These are phyloP conservation scores for Dioctria linearis DNA, from an alignment of 2,888 invertebrate species.

Conservation along the genomic window DNA sequence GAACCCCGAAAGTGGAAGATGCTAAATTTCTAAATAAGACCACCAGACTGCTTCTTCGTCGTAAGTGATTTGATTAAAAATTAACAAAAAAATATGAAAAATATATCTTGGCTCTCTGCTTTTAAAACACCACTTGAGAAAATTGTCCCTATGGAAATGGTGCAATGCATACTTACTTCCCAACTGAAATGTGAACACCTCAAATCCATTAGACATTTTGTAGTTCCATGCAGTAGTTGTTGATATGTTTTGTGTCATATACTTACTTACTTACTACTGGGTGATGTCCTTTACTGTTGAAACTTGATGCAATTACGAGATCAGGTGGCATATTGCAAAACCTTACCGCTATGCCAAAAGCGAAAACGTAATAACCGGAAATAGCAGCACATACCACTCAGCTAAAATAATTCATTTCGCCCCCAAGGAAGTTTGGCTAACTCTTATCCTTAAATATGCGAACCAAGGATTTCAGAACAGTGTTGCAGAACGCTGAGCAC, in stretches of 20 bases:
- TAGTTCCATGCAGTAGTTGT: not conserved
- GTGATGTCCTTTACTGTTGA: not conserved
- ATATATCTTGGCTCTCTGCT: not conserved
- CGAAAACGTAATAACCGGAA: constrained; percentile 25
- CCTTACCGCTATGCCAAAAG: not conserved
- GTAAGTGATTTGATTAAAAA: no score
- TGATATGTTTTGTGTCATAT: not conserved
- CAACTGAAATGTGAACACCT: not conserved
- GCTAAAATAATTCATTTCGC: constrained; percentile 7
- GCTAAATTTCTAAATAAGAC: no score
- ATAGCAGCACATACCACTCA: constrained; percentile 8
- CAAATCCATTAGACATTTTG: constrained; percentile 18
- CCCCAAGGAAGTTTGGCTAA: not conserved
- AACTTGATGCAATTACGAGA: constrained; percentile 37
- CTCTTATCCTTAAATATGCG: not conserved
- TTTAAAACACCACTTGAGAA: not conserved
- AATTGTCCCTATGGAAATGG: not conserved
- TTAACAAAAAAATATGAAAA: not conserved
- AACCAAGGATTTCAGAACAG: not conserved
- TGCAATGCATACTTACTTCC: not conserved
- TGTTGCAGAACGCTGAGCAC: not conserved
- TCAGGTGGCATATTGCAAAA: constrained; percentile 13
- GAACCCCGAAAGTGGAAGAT: no score
- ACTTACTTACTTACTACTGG: not conserved
- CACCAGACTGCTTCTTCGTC: no score